Base-by-base conservation (phyloP, 2,888 invertebrate genomes). In the Eristalis tenax region DNA sequence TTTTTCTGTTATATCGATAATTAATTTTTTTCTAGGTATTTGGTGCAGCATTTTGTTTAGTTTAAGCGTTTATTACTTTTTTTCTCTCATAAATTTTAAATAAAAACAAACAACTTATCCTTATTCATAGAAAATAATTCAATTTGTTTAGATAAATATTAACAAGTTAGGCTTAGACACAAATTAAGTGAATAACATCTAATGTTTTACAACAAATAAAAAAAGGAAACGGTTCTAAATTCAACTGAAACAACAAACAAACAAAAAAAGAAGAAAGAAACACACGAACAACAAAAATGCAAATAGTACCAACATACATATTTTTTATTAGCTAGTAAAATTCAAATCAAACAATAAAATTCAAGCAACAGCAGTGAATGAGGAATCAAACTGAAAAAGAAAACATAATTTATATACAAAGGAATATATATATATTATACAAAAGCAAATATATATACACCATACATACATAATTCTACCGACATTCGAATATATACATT, bases 401-500 rank as follows among this genome's bases (percentile, higher is more conserved):
- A 73, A 79, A 83, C 35, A 40, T 68, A 75, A 80, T 76, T 83
- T 83, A 76, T 83, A 82, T 81, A 88, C 82, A 82, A 50, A 50
- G 2, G 50, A 18, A 50, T 18, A 50, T 18, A 50, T 43, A 43
- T 50, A 50, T 50, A 50, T 50, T 50, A 50, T 50, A 50, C 50
- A 50, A 50, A 50, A 18, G 50, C 50, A 50, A 50, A 50, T 50
- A 87, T 83, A 76, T 83, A 80, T 82, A 88, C 83, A 83, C 77
- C 85, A 73, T 81, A 85, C 86, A 82, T 82, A 79, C 87, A 87
- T 87, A 69, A 82, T 83, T 81, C 88, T 75, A 91, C 26, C 84
- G 83, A 88, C 88, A 88, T 88, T 88, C 88, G 88, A 88, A 88
- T 88, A 88, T 88, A 88, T 88, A 83, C 80, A 83, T 88, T 77